A percentile compares a stretch with the other conserved stretches of the same genome.
Evolutionary conservation across 2,797 vertebrate genomes (phyloP).

Genomic region (Periophthalmus magnuspinnatus): DNA sequence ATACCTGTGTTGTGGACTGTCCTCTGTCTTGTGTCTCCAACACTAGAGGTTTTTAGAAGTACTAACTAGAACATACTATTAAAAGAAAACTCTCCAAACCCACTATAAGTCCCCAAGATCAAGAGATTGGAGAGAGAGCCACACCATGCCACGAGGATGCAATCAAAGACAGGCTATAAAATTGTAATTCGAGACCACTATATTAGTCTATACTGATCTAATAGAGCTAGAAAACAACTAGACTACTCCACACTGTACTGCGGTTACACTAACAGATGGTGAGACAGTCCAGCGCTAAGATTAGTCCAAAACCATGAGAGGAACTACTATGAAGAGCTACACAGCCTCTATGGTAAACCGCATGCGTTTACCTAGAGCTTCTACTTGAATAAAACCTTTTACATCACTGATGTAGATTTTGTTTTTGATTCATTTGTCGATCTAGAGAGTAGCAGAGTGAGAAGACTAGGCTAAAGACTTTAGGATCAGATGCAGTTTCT

Average conservation of each 20-base stretch:
- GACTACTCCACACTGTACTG: conserved; percentile 80
- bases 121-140: conserved; percentile 54
- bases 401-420: conserved; percentile 53
- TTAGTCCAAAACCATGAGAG: conserved; percentile 82
- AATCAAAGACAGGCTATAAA: conserved; percentile 69
- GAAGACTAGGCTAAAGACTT: conserved; percentile 78
- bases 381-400: conserved; percentile 52
- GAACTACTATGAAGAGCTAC: conserved; percentile 75
- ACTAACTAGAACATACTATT: conserved; percentile 25
- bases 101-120: conserved; percentile 41
- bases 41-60: conserved; percentile 19
- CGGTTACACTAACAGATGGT: conserved; percentile 77
- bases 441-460: conserved; percentile 77
- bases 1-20: conserved; percentile 34
- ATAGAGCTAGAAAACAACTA: conserved; percentile 79
- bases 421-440: conserved; percentile 29
- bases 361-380: conserved; percentile 71
- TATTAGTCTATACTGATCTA: conserved; percentile 83
- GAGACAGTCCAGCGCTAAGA: conserved; percentile 80
- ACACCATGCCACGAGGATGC: conserved; percentile 65
- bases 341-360: conserved; percentile 71
- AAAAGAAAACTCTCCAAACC: conserved; percentile 19
- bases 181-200: conserved; percentile 74
- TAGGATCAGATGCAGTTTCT: conserved; percentile 81
- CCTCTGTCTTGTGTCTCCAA: conserved; percentile 43